Percentiles rank a stretch among this genome's conserved stretches.
Evolutionary conservation across 2,888 invertebrate species (phyloP).

Genomic region (Elysia crispata): DNA sequence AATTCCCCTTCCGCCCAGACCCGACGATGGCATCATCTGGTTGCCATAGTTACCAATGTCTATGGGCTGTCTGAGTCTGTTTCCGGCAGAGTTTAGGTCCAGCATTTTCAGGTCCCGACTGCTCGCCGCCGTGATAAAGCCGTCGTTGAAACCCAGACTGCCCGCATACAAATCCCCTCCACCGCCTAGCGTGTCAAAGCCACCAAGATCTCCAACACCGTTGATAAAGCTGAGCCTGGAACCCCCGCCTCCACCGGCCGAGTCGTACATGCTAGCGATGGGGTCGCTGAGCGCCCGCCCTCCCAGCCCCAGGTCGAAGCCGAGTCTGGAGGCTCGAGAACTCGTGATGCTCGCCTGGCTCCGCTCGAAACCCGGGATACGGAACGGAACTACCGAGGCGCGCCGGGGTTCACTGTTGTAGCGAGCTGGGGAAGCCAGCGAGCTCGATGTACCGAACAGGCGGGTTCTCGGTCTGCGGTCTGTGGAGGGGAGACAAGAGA

Average conservation of each 20-base stretch:
- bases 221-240: not conserved
- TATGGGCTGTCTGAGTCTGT: not conserved
- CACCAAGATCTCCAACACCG: not conserved
- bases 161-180: not conserved
- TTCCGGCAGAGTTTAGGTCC: not conserved
- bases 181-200: not conserved
- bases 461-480: not conserved
- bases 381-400: not conserved
- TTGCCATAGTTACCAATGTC: not conserved
- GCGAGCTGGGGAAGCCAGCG: not conserved
- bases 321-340: not conserved
- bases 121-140: not conserved
- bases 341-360: not conserved
- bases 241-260: not conserved
- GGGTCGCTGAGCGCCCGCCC: not conserved
- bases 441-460: not conserved
- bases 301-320: not conserved
- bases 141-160: not conserved
- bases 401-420: not conserved
- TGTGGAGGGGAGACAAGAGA: not conserved
- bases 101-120: not conserved
- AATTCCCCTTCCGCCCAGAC: no score
- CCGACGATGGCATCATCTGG: not conserved
- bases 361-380: not conserved
- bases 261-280: constrained; percentile 7